Evolutionary conservation across 1,140 invertebrate genomes (phyloP).

Genomic region (Drosophila burlai): DNA sequence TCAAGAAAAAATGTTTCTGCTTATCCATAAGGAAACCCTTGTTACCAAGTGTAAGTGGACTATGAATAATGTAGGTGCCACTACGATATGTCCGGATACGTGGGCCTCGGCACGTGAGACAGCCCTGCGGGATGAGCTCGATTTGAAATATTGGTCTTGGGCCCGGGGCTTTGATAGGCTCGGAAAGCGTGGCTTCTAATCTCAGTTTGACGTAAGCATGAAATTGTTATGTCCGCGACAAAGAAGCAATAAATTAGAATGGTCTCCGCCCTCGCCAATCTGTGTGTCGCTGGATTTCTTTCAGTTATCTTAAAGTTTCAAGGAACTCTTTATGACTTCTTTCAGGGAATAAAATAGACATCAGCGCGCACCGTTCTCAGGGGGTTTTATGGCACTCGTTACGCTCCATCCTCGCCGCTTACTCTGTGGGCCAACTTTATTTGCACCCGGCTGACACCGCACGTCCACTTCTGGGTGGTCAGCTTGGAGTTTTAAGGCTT

Average conservation of each 20-base stretch:
- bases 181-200: constrained; percentile 9
- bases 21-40: not conserved
- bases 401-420: constrained; percentile 51
- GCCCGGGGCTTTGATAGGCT: constrained; percentile 2
- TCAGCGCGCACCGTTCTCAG: constrained; percentile 10
- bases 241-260: constrained; percentile 40
- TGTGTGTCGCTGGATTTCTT: not conserved
- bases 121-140: constrained; percentile 10
- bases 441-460: constrained; percentile 60
- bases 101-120: constrained; percentile 15
- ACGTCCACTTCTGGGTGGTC: constrained; percentile 64
- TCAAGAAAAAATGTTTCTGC: not conserved
- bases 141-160: constrained; percentile 34
- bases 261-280: not conserved
- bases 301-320: constrained; percentile 21
- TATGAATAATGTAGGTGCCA: constrained; percentile 60
- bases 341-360: constrained; percentile 27
- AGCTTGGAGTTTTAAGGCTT: constrained; percentile 62
- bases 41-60: constrained; percentile 21
- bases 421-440: constrained; percentile 66
- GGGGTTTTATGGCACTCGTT: constrained; percentile 56
- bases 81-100: constrained; percentile 36
- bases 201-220: constrained; percentile 12
- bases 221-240: constrained; percentile 39
- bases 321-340: constrained; percentile 35